Evolutionary conservation across 1,140 invertebrate species (phyloP).

Genomic region (Heliconius nattereri): DNA sequence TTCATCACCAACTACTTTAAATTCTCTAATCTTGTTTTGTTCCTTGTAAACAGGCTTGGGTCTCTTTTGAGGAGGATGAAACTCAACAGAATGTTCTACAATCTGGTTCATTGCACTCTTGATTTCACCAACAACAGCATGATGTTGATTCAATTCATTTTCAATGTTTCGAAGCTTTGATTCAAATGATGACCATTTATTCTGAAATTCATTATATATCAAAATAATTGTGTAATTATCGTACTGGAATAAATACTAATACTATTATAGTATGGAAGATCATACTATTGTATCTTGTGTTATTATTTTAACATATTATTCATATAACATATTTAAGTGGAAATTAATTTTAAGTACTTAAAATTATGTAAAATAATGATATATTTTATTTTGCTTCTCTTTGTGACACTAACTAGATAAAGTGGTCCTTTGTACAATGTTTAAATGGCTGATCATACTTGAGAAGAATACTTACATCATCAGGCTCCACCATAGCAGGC

Average conservation of each 20-base stretch:
- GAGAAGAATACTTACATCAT: constrained; percentile 66
- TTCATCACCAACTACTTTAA: constrained; percentile 65
- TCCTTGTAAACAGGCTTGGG: constrained; percentile 47
- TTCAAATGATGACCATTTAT: constrained; percentile 86
- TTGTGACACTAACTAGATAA: not conserved
- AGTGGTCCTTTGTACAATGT: not conserved
- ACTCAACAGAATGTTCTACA: constrained; percentile 56
- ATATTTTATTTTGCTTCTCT: not conserved
- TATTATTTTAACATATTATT: no score
- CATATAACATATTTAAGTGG: not conserved
- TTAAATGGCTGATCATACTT: not conserved
- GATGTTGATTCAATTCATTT: constrained; percentile 83
- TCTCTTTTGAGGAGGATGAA: constrained; percentile 54
- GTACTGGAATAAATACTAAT: no score
- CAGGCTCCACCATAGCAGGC: constrained; percentile 66
- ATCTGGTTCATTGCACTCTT: constrained; percentile 78
- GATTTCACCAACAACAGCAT: constrained; percentile 82
- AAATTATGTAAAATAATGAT: not conserved
- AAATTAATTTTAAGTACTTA: not conserved
- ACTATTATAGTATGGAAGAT: no score
- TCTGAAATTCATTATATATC: constrained; percentile 68
- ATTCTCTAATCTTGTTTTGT: constrained; percentile 52
- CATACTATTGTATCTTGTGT: no score
- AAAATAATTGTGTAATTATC: not conserved
- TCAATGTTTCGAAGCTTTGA: constrained; percentile 84